Conservation (phyloP, 2,888 invertebrate species). For the Scelioninae gen. 1 region DNA sequence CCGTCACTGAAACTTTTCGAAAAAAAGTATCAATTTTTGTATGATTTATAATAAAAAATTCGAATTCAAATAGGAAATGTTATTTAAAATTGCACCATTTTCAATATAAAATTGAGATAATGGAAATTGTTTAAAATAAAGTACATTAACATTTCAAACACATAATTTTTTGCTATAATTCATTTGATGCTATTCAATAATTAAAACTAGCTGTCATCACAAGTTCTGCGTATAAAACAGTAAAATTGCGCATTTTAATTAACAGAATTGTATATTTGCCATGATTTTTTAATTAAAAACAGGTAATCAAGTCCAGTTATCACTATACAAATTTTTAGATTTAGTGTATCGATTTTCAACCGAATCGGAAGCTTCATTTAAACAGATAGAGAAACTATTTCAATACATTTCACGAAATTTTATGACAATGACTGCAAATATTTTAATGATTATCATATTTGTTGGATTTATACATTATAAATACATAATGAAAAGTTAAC, state of each 20-base stretch:
- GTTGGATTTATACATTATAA: no score
- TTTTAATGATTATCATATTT: no score
- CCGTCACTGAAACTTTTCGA: no score
- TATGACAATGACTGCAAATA: no score
- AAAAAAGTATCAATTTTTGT: no score
- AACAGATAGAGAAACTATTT: background rate
- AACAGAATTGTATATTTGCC: conserved; percentile 3
- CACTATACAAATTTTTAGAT: background rate
- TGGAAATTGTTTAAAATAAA: no score
- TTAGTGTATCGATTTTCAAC: background rate
- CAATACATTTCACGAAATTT: no score
- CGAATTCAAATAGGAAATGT: no score
- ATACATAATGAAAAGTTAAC: no score
- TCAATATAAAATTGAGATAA: no score
- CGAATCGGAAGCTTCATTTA: background rate
- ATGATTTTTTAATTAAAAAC: conserved; percentile 22
- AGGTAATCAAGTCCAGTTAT: background rate
- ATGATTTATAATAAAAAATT: no score
- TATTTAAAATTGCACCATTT: no score
- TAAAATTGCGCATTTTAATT: conserved; percentile 13
- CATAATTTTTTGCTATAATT: background rate
- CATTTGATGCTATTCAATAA: background rate
- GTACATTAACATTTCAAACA: background rate
- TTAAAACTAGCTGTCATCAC: background rate
- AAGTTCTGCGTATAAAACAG: conserved; percentile 1